These are phyloP conservation scores for Pachycephala philippinensis DNA, from an alignment of 2,113 vertebrate genomes.

Conservation along the genomic window DNA sequence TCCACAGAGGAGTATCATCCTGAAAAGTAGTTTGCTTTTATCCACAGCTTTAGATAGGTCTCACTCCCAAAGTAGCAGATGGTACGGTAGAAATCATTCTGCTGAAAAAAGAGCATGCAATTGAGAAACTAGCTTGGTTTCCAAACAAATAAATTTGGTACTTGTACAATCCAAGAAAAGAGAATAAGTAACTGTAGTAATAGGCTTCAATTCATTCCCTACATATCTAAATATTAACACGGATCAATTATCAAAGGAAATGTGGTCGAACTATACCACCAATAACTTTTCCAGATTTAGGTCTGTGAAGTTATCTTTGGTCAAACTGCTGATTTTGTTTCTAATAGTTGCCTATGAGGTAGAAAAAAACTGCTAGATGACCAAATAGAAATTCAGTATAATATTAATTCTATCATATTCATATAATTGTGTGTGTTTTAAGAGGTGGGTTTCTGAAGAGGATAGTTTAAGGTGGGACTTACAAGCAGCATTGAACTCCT, in stretches of 20 bases:
- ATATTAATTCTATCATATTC: neutral
- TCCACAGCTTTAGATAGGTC: neutral
- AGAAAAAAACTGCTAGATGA: neutral
- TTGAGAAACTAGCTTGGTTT: neutral
- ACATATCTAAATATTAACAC: neutral
- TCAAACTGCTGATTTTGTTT: neutral
- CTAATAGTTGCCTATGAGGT: neutral
- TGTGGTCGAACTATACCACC: neutral
- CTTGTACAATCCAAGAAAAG: neutral
- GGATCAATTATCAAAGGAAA: neutral
- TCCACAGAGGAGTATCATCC: neutral
- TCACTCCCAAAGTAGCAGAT: neutral
- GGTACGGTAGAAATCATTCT: neutral
- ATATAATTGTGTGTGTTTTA: neutral
- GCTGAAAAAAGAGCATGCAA: neutral
- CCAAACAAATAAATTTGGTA: neutral
- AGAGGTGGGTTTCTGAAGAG: neutral
- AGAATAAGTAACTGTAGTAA: neutral
- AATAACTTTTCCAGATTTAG: neutral
- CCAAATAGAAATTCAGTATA: neutral
- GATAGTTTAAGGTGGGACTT: neutral
- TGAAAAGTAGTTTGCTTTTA: neutral
- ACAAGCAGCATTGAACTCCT: neutral
- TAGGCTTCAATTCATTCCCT: neutral
- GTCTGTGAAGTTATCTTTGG: neutral